Percentiles rank a stretch among this genome's conserved stretches.
Conservation (phyloP, 2,113 vertebrate species). For the Scophthalmus maximus region DNA sequence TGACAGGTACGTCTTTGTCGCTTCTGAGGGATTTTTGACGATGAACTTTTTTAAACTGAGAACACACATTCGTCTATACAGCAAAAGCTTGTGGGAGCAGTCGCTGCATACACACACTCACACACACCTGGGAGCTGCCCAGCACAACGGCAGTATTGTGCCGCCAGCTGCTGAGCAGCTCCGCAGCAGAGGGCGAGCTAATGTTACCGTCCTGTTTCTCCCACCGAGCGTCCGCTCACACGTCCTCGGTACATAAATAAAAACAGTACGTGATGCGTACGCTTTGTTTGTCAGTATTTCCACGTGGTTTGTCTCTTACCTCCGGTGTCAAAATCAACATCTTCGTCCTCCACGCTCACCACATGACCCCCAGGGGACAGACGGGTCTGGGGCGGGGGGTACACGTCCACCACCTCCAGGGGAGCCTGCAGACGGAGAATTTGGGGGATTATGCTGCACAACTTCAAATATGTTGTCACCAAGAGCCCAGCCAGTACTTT, state of each 20-base stretch:
- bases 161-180: conserved; percentile 57
- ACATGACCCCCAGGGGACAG: conserved; percentile 75
- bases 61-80: not conserved
- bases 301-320: conserved; percentile 79
- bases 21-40: too few relatives aligned
- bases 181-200: conserved; percentile 22
- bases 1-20: too few relatives aligned
- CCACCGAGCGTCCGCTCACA: not conserved
- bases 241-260: too few relatives aligned
- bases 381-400: conserved; percentile 48
- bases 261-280: too few relatives aligned
- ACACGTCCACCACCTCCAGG: conserved; percentile 60
- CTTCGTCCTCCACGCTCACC: conserved; percentile 86
- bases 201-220: conserved; percentile 29
- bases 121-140: conserved; percentile 60
- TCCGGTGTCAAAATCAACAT: conserved; percentile 82
- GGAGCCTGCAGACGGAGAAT: conserved; percentile 51
- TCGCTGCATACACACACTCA: not conserved
- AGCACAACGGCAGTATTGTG: conserved; percentile 73
- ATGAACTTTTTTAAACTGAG: too few relatives aligned
- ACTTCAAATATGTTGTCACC: conserved; percentile 15
- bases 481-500: too few relatives aligned
- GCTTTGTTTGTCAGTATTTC: not conserved
- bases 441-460: not conserved
- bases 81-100: not conserved